Evolutionary conservation across 2,797 vertebrate species (phyloP), one percentile per base, ranked within the genome.

Genomic region (Pteropus rufus): DNA sequence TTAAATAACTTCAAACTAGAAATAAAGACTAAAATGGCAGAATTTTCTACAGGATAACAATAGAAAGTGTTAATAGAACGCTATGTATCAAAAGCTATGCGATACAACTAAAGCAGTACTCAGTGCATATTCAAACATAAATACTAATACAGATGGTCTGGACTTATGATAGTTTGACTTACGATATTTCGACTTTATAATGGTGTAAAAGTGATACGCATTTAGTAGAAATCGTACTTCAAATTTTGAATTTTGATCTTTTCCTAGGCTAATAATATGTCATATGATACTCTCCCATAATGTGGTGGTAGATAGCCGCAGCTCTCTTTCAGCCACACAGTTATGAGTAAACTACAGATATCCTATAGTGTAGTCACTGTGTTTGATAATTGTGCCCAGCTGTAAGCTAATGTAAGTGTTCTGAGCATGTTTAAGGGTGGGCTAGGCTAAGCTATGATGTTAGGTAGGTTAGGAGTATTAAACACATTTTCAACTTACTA

Each of bases 1-100:
- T 72, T 58, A 72, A 65, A 83, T 84, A 79, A 92, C 24, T 94
- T 91, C 46, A 84, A 83, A 72, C 56, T 79, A 89, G 29, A 92
- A 89, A 65, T 92, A 41, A 79, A 92, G 92, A 84, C n/a, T 8
- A 67, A 65, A 58, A 65, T 44, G 83, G 21, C 62, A 88, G 70
- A 65, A n/a, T 89, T 89, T 88, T 52, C 72, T 84, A 83, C 16
- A 67, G 31, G 39, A 41, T 65, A 64, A 41, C 10, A 91, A 54
- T 3, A 88, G 18, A 19, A 83, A 54, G 56, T 77, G 8, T 94
- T 72, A 52, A 34, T 23, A 72, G 3, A 83, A 65, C 7, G 39
- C 56, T 36, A 79, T 0, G 7, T 49, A 34, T 72, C 29, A 65
- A 96, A 94, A 84, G 10, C 24, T 36, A 26, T 24, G 41, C 1